These are phyloP conservation scores for Drepanosiphum platanoidis DNA, from an alignment of 2,888 invertebrate species.

Conservation along the genomic window DNA sequence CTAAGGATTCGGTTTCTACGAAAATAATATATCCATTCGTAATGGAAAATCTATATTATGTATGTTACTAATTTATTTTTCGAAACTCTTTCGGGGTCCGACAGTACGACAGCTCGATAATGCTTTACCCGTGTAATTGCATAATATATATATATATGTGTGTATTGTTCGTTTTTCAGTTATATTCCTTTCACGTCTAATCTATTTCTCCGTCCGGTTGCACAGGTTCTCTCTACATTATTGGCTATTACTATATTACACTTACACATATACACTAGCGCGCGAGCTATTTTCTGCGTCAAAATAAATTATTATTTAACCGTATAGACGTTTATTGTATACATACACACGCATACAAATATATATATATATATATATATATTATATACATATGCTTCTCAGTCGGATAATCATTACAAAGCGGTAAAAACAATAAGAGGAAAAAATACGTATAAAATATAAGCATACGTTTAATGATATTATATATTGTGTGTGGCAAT, in stretches of 20 bases:
- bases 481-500: not conserved
- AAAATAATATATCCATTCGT: conserved; percentile 44
- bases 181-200: conserved; percentile 13
- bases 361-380: no score
- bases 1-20: conserved; percentile 42
- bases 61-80: conserved; percentile 50
- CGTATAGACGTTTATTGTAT: conserved; percentile 30
- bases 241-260: conserved; percentile 32
- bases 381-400: no score
- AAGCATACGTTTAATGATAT: not conserved
- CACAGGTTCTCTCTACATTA: conserved; percentile 13
- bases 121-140: conserved; percentile 48
- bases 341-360: not conserved
- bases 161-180: conserved; percentile 42
- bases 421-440: conserved; percentile 12
- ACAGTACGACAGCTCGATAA: conserved; percentile 42
- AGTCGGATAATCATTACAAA: conserved; percentile 33
- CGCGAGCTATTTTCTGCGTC: conserved; percentile 33
- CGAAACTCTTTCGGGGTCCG: conserved; percentile 23
- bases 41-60: conserved; percentile 28
- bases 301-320: conserved; percentile 44
- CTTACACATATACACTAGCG: no score
- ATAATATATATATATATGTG: conserved; percentile 11
- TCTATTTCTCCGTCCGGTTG: conserved; percentile 37
- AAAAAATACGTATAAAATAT: not conserved